Conservation (phyloP, 2,113 vertebrate species). For the Pseudorhombus dupliciocellatus region DNA sequence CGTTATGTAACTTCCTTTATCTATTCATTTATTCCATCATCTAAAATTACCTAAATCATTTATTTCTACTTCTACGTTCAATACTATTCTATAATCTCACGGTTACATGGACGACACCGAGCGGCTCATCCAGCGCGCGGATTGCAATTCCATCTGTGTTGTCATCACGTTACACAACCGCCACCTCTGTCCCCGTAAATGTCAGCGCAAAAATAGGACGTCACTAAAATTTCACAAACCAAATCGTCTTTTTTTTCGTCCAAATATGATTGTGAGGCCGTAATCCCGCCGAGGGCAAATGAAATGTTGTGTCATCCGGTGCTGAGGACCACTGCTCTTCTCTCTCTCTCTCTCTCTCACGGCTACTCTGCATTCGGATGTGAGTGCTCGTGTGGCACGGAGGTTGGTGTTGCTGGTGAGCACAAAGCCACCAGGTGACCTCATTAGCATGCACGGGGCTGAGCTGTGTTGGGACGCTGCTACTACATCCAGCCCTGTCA, state of each 20-base stretch:
- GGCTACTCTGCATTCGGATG: conserved; percentile 23
- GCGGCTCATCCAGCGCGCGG: conserved; percentile 3
- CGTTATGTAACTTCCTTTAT: no score
- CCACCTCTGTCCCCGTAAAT: conserved; percentile 16
- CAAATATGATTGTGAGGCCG: conserved; percentile 28
- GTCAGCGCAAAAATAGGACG: conserved; percentile 35
- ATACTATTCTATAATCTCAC: neutral
- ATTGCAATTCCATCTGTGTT: conserved; percentile 28
- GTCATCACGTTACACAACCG: conserved; percentile 42
- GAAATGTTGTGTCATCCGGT: conserved; percentile 24
- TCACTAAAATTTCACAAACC: conserved; percentile 30
- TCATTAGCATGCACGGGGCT: conserved; percentile 63
- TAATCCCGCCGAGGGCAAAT: conserved; percentile 28
- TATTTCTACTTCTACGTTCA: neutral
- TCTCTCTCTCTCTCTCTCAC: conserved; percentile 30
- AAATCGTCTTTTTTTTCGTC: conserved; percentile 15
- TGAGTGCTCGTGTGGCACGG: conserved; percentile 8
- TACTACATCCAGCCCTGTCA: conserved; percentile 63
- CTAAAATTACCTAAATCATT: no score
- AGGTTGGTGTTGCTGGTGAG: conserved; percentile 30
- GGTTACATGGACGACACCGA: conserved; percentile 5
- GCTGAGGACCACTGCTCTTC: conserved; percentile 5
- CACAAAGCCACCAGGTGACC: conserved; percentile 17
- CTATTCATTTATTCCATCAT: neutral
- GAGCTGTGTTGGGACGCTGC: conserved; percentile 40